These are phyloP conservation scores for Hofmannophila pseudospretella DNA, from an alignment of 2,888 invertebrate genomes.

Conservation along the genomic window DNA sequence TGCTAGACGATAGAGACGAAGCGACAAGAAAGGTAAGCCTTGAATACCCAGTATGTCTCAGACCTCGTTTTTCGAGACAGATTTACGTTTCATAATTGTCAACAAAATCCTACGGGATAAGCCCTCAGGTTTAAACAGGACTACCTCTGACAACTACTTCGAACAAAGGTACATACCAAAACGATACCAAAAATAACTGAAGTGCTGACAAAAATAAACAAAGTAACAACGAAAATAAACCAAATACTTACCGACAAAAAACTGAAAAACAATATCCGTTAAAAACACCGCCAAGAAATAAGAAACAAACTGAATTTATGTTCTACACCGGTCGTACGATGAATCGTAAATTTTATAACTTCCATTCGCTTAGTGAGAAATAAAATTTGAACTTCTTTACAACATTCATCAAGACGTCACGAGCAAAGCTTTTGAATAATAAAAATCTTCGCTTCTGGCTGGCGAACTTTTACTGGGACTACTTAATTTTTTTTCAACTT, in stretches of 20 bases:
- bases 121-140: no score
- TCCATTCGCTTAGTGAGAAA: slow-evolving; percentile 50
- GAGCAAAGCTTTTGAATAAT: slow-evolving; percentile 68
- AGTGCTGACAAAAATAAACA: slow-evolving; percentile 10
- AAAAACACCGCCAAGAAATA: slow-evolving; percentile 13
- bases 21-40: no score
- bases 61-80: no score
- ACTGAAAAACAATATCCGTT: neutral
- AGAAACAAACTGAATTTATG: slow-evolving; percentile 34
- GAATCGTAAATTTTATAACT: slow-evolving; percentile 48
- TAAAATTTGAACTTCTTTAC: slow-evolving; percentile 64
- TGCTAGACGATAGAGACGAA: no score
- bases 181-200: no score
- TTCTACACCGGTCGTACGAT: slow-evolving; percentile 28
- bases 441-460: slow-evolving; percentile 38
- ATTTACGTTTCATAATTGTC: no score
- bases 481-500: neutral
- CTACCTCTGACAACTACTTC: no score
- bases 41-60: no score
- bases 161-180: no score
- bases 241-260: slow-evolving; percentile 3
- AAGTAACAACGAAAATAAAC: slow-evolving; percentile 16
- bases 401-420: slow-evolving; percentile 70
- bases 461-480: neutral
- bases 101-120: no score